Conservation (phyloP, 92 coral and sea anemone species). For the Paragorgia papillata region DNA sequence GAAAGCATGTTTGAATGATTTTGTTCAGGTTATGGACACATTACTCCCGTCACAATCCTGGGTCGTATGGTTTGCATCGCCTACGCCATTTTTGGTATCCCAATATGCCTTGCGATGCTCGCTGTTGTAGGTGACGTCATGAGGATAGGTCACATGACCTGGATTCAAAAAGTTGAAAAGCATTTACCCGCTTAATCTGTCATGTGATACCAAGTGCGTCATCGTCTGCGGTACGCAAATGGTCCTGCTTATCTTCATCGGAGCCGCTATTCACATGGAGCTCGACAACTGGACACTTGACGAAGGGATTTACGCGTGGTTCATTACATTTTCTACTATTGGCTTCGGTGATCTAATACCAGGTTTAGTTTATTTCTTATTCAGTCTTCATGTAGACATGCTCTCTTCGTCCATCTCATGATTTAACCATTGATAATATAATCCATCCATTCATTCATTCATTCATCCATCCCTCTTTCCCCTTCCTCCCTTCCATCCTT, state of each 20-base stretch:
- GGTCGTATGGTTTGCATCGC: slow-evolving; percentile 52
- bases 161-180: slow-evolving; percentile 1
- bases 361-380: no score
- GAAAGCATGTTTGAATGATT: no score
- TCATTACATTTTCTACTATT: slow-evolving; percentile 57
- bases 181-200: neutral
- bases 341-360: slow-evolving; percentile 57
- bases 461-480: no score
- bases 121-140: slow-evolving; percentile 37
- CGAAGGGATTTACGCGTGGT: slow-evolving; percentile 57
- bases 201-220: slow-evolving; percentile 30
- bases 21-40: slow-evolving; percentile 50
- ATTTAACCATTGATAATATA: no score
- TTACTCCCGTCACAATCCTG: slow-evolving; percentile 31
- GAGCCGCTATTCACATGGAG: slow-evolving; percentile 3
- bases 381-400: no score
- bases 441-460: no score
- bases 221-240: slow-evolving; percentile 12
- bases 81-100: slow-evolving; percentile 57
- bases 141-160: neutral
- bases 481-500: no score
- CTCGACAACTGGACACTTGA: slow-evolving; percentile 7
- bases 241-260: slow-evolving; percentile 13
- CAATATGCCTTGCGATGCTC: slow-evolving; percentile 47
- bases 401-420: no score